phyloP scores from a whole-genome alignment of 2,113 vertebrate species.

The Taxidea taxus region DNA sequence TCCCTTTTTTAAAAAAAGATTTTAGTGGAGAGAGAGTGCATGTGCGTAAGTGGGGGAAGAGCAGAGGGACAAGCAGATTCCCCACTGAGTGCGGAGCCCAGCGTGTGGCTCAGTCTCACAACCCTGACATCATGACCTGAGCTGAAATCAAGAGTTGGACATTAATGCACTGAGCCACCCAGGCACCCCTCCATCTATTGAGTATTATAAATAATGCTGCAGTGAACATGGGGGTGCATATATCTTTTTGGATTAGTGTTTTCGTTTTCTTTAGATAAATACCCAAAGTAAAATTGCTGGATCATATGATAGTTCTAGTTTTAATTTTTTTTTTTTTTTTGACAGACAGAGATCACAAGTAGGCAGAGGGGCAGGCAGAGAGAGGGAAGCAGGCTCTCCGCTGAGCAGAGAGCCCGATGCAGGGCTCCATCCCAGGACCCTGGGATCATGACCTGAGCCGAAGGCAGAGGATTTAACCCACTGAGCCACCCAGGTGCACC shows the following conservation, averaged over 20 bases:
- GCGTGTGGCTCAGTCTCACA: background rate
- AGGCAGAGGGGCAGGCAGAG: too few species aligned
- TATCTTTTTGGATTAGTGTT: background rate
- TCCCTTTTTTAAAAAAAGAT: background rate
- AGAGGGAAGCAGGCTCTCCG: too few species aligned
- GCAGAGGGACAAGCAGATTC: background rate
- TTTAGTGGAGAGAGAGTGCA: background rate
- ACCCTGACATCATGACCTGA: background rate
- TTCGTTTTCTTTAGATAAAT: background rate
- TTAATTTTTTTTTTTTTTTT: background rate
- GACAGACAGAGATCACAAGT: too few species aligned
- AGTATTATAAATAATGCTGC: background rate
- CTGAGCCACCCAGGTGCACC: too few species aligned
- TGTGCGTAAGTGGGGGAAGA: background rate
- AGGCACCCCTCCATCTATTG: background rate
- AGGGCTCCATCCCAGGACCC: too few species aligned
- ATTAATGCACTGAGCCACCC: background rate
- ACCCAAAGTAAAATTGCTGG: background rate
- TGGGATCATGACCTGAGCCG: too few species aligned
- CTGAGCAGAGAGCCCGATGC: too few species aligned
- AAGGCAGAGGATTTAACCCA: too few species aligned
- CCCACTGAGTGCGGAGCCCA: background rate
- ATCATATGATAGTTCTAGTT: background rate
- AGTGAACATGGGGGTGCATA: background rate
- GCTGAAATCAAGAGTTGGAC: background rate